Evolutionary conservation across 2,113 vertebrate genomes (phyloP).

Genomic region (Spermophilus dauricus): DNA sequence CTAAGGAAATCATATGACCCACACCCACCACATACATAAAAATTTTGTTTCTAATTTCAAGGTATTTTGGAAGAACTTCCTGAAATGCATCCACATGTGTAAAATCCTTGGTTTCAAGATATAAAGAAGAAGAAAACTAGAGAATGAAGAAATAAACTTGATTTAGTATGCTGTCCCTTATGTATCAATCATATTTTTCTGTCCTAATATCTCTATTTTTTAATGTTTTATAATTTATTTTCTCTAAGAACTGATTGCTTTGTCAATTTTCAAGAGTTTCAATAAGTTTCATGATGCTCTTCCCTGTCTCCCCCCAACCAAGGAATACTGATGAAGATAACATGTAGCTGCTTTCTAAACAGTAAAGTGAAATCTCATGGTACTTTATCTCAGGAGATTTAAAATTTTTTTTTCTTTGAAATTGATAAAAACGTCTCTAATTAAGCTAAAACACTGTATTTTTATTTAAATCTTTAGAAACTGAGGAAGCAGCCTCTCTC

Average conservation of each 20-base stretch:
- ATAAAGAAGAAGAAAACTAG: neutral
- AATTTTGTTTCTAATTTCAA: neutral
- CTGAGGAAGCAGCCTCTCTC: neutral
- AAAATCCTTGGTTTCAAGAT: neutral
- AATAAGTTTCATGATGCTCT: neutral
- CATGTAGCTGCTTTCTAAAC: neutral
- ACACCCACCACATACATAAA: neutral
- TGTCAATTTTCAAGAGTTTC: neutral
- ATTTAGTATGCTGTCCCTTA: neutral
- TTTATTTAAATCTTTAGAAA: neutral
- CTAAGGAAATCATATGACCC: neutral
- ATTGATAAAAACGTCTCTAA: neutral
- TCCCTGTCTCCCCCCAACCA: neutral
- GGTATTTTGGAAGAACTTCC: neutral
- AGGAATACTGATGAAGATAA: neutral
- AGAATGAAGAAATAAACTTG: neutral
- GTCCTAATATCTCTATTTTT: neutral
- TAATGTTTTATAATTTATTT: constrained; percentile 1
- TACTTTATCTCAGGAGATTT: neutral
- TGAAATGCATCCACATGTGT: neutral
- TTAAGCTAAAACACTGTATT: neutral
- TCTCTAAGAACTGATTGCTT: neutral
- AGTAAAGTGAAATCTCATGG: neutral
- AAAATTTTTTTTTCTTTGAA: neutral
- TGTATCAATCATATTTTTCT: neutral